Base-by-base conservation (phyloP, 2,797 vertebrate species). In the Gymnopithys bicolor region DNA sequence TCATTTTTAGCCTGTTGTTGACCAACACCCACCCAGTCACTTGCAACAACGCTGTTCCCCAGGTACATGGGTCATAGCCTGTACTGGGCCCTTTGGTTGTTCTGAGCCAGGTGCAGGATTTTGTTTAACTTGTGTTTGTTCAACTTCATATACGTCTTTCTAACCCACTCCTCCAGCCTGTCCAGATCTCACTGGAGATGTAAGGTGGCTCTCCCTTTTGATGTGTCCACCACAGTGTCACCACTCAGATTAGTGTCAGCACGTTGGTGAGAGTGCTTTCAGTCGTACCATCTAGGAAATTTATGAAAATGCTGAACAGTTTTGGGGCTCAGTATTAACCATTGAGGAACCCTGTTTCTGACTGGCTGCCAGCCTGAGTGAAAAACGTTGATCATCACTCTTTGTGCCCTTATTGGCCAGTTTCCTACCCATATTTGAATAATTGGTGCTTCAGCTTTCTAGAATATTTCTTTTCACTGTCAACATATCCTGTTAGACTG, bases 211-310 rank as follows among this genome's bases (percentile, higher is more conserved):
- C 41, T 81, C 17, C 22, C 14, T 77, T 56, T 43, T 76, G 14
- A 49, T 2, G 1, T 46, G 22, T 43, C 16, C 6, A 33, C n/a
- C 24, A 41, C 41, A 41, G 41, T 41, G 41, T 68, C 0, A 0
- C 19, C 12, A 24, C 9, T 3, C 9, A 24, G 16, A 60, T 84
- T 30, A 33, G 30, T 32, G 10, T 56, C 15, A 63, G 35, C 35
- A 70, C 13, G 13, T 45, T 52, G 43, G 7, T 67, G 71, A 22
- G 19, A 8, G 9, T 82, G 9, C 46, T 88, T 92, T 79, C 35
- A 79, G 0, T 79, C n/a, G 30, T 32, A 1, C n/a, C 10, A 55
- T 48, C 18, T 17, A 67, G 49, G 30, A 22, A 2, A 13, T 49
- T 84, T 66, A 5, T 35, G n/a, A 48, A 74, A 45, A n/a, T 11